phyloP scores from a whole-genome alignment of 2,113 vertebrate genomes.

The Mirounga angustirostris region DNA sequence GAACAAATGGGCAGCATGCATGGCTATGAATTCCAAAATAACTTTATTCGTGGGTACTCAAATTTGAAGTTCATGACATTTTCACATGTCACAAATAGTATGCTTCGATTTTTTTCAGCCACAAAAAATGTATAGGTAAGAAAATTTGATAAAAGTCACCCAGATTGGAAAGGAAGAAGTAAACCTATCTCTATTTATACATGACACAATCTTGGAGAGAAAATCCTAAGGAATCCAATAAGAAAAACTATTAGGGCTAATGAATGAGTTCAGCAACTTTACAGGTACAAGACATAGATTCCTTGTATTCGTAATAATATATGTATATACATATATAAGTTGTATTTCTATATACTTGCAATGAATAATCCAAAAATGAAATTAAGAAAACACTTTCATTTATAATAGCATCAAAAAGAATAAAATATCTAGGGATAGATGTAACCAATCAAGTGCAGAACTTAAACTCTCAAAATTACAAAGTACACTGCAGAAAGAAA shows the following conservation, averaged over 20 bases:
- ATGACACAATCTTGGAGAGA: not conserved
- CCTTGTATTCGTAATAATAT: not conserved
- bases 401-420: slow-evolving; percentile 33
- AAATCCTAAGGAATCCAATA: not conserved
- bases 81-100: slow-evolving; percentile 51
- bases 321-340: not conserved
- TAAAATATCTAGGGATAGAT: slow-evolving; percentile 31
- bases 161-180: slow-evolving; percentile 13
- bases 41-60: not conserved
- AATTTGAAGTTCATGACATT: slow-evolving; percentile 55
- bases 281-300: not conserved
- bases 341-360: not conserved
- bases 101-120: slow-evolving; percentile 13
- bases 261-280: slow-evolving; percentile 16
- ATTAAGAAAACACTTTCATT: slow-evolving; percentile 33
- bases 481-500: slow-evolving; percentile 50
- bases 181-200: slow-evolving; percentile 12
- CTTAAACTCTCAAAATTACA: slow-evolving; percentile 54
- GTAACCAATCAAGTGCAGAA: slow-evolving; percentile 22
- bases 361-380: slow-evolving; percentile 37
- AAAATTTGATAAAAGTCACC: slow-evolving; percentile 26
- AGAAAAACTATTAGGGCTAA: slow-evolving; percentile 3
- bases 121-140: not conserved
- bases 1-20: not conserved
- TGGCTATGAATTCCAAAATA: not conserved